Evolutionary conservation across 2,113 vertebrate genomes (phyloP), one percentile per base, ranked within the genome.

Genomic region (Mionectes macconnelli): DNA sequence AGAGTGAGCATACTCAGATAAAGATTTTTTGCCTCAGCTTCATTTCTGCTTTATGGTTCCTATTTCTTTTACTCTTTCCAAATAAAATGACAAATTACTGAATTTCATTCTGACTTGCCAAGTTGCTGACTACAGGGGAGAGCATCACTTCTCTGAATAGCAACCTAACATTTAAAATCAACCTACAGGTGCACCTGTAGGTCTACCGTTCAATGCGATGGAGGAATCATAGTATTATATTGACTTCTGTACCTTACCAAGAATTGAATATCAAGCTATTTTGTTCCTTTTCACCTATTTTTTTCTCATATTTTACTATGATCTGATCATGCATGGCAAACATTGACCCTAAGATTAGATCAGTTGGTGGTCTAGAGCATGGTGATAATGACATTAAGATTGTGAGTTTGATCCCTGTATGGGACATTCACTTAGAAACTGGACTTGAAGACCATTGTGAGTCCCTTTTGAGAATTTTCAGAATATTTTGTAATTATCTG

Each of bases 141-240:
- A 90, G 74, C 77, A 86, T 53, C 5, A 88, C 44, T 20, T 87
- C 76, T 92, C 84, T 94, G 70, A 89, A 80, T 82, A 87, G 11
- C 45, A 57, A 25, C 66, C 30, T 90, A 96, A 75, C 70, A 91
- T 88, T 85, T 96, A 87, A 69, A 87, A 95, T 47, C 47, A 94
- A 49, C 67, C 90, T 86, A 56, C 40, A 95, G 81, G 55, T 89
- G 42, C 56, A 74, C 2, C 84, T 89, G 72, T n/a, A n/a, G n/a
- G 52, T 94, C 72, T 93, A 68, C 53, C 62, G 42, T 81, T 77
- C 53, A 18, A 30, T 84, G 49, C 78, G 90, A 93, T 8, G 1
- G 47, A 92, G 7, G 22, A 93, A 91, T 92, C 35, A 89, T 23
- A 79, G 17, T 72, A 33, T 88, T 84, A 64, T 4, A 3, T 42